Conservation (phyloP, 1,140 invertebrate genomes). For the Hydropsyche tenuis region DNA sequence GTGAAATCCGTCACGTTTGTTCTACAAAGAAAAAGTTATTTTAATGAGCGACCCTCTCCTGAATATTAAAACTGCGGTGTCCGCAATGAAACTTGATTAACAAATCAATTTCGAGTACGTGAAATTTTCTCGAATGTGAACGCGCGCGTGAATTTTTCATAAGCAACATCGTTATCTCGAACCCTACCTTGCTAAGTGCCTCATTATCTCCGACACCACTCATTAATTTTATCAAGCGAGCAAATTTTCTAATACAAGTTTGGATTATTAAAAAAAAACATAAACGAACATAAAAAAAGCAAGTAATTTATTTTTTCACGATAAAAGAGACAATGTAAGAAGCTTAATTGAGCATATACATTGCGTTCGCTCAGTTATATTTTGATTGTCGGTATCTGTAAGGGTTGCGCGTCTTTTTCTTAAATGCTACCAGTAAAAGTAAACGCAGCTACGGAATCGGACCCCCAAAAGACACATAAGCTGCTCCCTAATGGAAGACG, state of each 20-base stretch:
- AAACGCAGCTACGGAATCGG: slow-evolving; percentile 3
- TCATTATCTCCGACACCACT: too few species aligned
- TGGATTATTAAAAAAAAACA: too few species aligned
- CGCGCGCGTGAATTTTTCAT: background rate
- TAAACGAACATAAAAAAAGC: too few species aligned
- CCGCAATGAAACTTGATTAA: slow-evolving; percentile 33
- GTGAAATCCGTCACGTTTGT: slow-evolving; percentile 35
- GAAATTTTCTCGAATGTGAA: slow-evolving; percentile 1
- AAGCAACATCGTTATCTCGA: too few species aligned
- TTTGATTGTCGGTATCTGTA: too few species aligned
- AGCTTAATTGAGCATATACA: too few species aligned
- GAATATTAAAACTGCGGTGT: slow-evolving; percentile 34
- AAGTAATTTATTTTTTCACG: too few species aligned
- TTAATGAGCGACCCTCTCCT: slow-evolving; percentile 31
- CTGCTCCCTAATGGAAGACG: slow-evolving; percentile 22
- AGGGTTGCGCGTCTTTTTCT: background rate
- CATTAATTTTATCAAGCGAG: too few species aligned
- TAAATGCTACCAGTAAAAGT: slow-evolving; percentile 8
- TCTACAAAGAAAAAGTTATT: slow-evolving; percentile 38
- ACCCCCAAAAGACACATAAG: slow-evolving; percentile 26
- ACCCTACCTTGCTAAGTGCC: too few species aligned
- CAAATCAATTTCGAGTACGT: slow-evolving; percentile 33
- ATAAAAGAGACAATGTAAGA: too few species aligned
- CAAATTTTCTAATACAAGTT: too few species aligned
- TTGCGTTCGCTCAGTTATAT: too few species aligned